A percentile compares a stretch with the other conserved stretches of the same genome.
These are phyloP conservation scores for Pituophis catenifer DNA, from an alignment of 2,113 vertebrate species.

Conservation along the genomic window DNA sequence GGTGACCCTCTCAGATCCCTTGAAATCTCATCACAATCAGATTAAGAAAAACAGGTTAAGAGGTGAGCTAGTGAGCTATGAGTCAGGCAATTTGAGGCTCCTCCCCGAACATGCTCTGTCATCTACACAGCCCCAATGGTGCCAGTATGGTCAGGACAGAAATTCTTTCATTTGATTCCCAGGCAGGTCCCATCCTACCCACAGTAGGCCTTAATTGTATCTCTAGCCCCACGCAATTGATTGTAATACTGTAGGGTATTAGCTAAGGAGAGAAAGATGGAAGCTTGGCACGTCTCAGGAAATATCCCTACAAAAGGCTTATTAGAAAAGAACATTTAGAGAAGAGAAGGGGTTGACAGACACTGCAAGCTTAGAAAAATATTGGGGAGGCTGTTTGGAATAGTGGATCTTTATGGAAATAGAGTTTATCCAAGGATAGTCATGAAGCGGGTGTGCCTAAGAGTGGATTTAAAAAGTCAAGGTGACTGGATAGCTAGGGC, in stretches of 20 bases:
- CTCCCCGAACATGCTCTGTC: neutral
- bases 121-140: neutral
- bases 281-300: neutral
- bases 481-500: neutral
- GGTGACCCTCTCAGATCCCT: neutral
- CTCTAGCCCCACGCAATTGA: neutral
- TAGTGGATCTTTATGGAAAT: neutral
- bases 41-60: slow-evolving; percentile 11
- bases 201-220: neutral
- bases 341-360: neutral
- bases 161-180: neutral
- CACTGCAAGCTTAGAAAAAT: neutral
- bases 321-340: neutral
- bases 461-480: neutral
- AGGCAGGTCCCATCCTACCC: neutral
- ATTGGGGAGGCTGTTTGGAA: neutral
- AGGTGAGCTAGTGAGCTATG: neutral
- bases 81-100: slow-evolving; percentile 3
- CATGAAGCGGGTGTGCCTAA: neutral
- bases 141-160: neutral
- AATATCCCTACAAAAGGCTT: neutral
- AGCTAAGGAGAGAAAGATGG: neutral
- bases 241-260: neutral
- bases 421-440: neutral
- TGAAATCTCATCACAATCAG: slow-evolving; percentile 16